Base-by-base conservation (phyloP, 2,888 invertebrate species). In the Quadroppia sp. region DNA sequence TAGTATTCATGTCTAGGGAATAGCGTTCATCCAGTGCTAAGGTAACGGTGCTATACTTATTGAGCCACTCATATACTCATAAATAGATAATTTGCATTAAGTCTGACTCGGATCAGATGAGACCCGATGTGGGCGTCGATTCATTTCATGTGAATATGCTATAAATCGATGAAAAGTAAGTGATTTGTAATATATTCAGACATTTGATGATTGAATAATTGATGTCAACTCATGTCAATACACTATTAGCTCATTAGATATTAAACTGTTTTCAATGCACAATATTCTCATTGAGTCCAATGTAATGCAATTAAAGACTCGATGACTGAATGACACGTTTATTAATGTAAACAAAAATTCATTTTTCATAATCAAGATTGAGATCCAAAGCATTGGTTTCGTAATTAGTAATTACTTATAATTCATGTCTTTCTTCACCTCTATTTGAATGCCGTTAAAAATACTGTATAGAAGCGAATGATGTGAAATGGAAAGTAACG, bases 401-500 rank as follows among this genome's bases (percentile, higher is more conserved):
- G 50, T 36, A 4, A 11, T 4, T n/a, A 20, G 1, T 17, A 1
- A 50, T 11, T 48, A 3, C 45, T 48, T 17, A 2, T 4, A 1
- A 50, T 20, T 50, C 2, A n/a, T 50, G 2, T 50, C 3, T 17
- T 3, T n/a, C 3, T 50, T 50, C 50, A n/a, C 2, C 20, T 3
- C 6, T 50, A 50, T 15, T 20, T 50, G 15, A n/a, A 50, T 7
- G 13, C 23, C 23, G 20, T 56, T 17, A 59, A n/a, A 20, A 59
- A 59, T n/a, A 59, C 28, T 59, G 59, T 30, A 30, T 11, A 9
- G 4, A 50, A 50, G 50, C 28, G 28, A 59, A 59, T 28, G 59
- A n/a, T 59, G 59, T 59, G 59, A 59, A 56, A 56, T 23, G 56
- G 56, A 56, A 59, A 59, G 59, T n/a, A 20, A 6, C n/a, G n/a